phyloP scores from a whole-genome alignment of 2,888 invertebrate genomes.

The Apotomis turbidana region DNA sequence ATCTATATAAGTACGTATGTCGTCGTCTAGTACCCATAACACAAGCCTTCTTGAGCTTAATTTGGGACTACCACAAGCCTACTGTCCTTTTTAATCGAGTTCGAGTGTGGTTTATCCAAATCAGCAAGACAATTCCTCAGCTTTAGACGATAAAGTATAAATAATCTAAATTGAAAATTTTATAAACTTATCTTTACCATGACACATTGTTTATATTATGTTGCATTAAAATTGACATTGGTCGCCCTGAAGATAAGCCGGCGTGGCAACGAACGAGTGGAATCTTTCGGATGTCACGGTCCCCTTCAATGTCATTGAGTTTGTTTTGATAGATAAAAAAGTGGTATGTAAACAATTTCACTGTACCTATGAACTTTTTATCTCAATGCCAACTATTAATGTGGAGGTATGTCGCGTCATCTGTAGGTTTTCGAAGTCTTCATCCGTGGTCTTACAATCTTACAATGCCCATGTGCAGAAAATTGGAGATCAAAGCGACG shows the following conservation, averaged over 20 bases:
- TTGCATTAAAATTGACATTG: slow-evolving; percentile 3
- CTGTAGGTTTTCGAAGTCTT: neutral
- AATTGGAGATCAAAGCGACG: no score
- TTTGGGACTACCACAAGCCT: no score
- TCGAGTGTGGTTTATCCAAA: no score
- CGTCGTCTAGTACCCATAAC: no score
- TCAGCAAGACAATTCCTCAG: no score
- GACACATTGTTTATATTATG: slow-evolving; percentile 22
- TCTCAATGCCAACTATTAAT: slow-evolving; percentile 7
- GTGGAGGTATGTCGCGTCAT: neutral
- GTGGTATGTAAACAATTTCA: slow-evolving; percentile 27
- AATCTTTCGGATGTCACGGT: slow-evolving; percentile 24
- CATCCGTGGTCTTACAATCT: no score
- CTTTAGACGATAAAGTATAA: no score
- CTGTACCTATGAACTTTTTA: slow-evolving; percentile 14
- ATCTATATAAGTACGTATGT: no score
- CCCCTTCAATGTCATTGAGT: slow-evolving; percentile 22
- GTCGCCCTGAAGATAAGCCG: slow-evolving; percentile 18
- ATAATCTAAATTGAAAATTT: no score
- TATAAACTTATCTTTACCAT: neutral
- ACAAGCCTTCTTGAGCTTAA: no score
- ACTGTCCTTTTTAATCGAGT: no score
- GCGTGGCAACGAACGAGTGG: slow-evolving; percentile 25
- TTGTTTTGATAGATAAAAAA: slow-evolving; percentile 29
- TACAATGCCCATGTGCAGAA: no score